These are phyloP conservation scores for Laticauda laticaudata DNA, from an alignment of 2,113 vertebrate genomes.

Conservation along the genomic window DNA sequence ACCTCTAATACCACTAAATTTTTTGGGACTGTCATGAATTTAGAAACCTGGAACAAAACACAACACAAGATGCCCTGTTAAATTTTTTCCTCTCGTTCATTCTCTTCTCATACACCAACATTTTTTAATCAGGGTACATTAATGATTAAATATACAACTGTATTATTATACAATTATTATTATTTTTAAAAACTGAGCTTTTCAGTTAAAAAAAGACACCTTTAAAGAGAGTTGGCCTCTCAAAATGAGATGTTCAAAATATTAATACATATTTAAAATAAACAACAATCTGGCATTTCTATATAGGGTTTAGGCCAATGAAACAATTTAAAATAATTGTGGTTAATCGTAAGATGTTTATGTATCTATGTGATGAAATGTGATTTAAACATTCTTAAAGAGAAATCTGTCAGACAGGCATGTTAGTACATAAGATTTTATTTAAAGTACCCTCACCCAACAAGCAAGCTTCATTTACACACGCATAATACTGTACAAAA, in stretches of 20 bases:
- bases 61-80: not conserved
- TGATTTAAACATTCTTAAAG: conserved; percentile 65
- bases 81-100: not conserved
- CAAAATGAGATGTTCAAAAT: conserved; percentile 10
- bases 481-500: conserved; percentile 83
- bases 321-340: not conserved
- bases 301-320: conserved; percentile 9
- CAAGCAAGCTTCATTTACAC: conserved; percentile 86
- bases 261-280: not conserved
- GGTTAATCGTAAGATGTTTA: conserved; percentile 39
- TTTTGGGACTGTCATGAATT: conserved; percentile 35
- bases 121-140: not conserved
- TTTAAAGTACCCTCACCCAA: conserved; percentile 81
- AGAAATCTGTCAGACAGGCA: conserved; percentile 66
- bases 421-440: conserved; percentile 85
- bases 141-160: conserved; percentile 14
- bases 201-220: conserved; percentile 6
- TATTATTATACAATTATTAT: not conserved
- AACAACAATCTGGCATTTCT: conserved; percentile 16
- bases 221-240: conserved; percentile 4
- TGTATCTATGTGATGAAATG: conserved; percentile 53
- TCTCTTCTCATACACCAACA: not conserved
- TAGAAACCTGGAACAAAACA: conserved; percentile 23
- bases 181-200: not conserved
- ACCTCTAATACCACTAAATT: conserved; percentile 25